Evolutionary conservation across 2,797 vertebrate species (phyloP).

Genomic region (Apodemus agrarius): DNA sequence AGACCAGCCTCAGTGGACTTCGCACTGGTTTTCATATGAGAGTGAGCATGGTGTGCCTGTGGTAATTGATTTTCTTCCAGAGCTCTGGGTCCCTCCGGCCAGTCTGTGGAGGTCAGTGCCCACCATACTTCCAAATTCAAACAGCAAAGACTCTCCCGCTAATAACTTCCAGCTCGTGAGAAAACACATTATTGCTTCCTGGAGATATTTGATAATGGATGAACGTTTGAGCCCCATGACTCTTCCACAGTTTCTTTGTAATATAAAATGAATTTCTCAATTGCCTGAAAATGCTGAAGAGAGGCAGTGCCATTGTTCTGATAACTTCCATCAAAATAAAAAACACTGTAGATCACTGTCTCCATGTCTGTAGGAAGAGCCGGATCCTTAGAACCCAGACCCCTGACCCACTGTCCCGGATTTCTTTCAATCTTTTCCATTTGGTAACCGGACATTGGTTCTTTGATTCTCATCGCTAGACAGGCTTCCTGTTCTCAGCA

Average conservation of each 20-base stretch:
- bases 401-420: neutral
- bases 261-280: neutral
- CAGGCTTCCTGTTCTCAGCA: neutral
- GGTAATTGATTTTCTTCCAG: neutral
- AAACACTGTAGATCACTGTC: neutral
- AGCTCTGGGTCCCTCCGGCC: neutral
- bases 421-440: neutral
- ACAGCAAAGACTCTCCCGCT: neutral
- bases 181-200: neutral
- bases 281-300: neutral
- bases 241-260: neutral
- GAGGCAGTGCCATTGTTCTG: neutral
- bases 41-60: neutral
- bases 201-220: neutral
- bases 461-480: neutral
- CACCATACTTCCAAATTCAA: neutral
- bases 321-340: neutral
- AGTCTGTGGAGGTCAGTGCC: neutral
- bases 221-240: neutral
- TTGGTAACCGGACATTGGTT: neutral
- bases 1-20: neutral
- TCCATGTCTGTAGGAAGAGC: neutral
- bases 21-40: neutral
- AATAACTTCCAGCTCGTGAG: neutral
- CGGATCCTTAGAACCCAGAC: neutral